phyloP scores from a whole-genome alignment of 2,797 vertebrate genomes.

The Hozukius guyotensis region DNA sequence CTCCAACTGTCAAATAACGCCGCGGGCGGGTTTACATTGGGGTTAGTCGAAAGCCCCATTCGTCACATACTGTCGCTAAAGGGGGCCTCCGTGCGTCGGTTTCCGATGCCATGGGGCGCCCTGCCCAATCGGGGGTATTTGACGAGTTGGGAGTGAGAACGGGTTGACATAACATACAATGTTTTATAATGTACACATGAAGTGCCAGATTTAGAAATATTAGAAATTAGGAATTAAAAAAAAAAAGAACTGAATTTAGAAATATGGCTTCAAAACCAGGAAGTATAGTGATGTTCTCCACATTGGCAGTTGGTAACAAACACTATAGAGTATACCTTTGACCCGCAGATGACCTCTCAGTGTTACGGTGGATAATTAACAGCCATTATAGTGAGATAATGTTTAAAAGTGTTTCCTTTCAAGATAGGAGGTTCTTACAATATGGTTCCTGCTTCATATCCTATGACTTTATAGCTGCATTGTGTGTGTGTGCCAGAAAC shows the following conservation, averaged over 20 bases:
- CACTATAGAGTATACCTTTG: background rate
- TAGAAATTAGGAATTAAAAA: background rate
- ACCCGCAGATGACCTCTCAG: background rate
- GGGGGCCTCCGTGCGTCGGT: no score
- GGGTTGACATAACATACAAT: background rate
- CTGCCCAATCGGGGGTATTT: no score
- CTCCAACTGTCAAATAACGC: no score
- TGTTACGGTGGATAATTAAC: background rate
- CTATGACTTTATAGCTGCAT: background rate
- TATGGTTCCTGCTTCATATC: background rate
- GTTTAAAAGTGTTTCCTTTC: conserved; percentile 1
- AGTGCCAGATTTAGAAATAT: background rate
- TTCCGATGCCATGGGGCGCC: no score
- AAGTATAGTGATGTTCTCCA: background rate
- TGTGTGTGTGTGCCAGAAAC: background rate
- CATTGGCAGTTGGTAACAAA: background rate
- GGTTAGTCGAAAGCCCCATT: no score
- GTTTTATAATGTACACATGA: no score
- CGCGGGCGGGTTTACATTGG: no score
- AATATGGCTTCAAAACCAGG: background rate
- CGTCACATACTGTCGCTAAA: no score
- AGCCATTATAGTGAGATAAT: background rate
- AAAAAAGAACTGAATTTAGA: background rate
- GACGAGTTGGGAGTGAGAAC: no score
- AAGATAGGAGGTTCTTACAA: background rate